phyloP scores from a whole-genome alignment of 2,888 invertebrate species.

The Acrobeloides nanus region DNA sequence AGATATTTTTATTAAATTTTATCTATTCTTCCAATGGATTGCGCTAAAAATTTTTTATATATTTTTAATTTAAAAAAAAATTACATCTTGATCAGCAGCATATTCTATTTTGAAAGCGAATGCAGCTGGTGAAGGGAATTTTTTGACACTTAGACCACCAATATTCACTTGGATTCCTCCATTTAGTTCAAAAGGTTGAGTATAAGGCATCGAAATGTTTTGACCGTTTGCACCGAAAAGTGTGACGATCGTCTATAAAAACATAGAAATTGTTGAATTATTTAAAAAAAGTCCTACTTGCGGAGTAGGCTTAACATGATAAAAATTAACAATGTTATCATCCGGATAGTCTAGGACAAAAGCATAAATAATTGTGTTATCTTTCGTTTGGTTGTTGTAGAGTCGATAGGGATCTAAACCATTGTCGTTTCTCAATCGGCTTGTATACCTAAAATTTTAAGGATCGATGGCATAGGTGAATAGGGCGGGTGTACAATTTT shows the following conservation, averaged over 20 bases:
- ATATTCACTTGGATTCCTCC: not conserved
- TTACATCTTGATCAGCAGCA: too few relatives aligned
- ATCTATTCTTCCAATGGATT: too few relatives aligned
- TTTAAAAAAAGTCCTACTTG: constrained; percentile 29
- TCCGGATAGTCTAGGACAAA: constrained; percentile 35
- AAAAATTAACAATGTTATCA: constrained; percentile 20
- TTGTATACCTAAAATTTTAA: constrained; percentile 35
- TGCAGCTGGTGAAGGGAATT: constrained; percentile 30
- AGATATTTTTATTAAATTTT: too few relatives aligned
- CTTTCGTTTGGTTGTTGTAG: constrained; percentile 24
- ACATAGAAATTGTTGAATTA: too few relatives aligned
- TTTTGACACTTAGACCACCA: constrained; percentile 14
- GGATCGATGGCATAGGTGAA: constrained; percentile 57
- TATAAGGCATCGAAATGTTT: too few relatives aligned
- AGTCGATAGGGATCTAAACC: constrained; percentile 9
- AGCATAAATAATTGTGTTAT: constrained; percentile 41
- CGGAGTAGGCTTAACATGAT: constrained; percentile 29
- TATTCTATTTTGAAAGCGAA: constrained; percentile 46
- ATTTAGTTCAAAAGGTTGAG: too few relatives aligned
- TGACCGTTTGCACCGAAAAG: constrained; percentile 37
- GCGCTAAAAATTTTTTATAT: too few relatives aligned
- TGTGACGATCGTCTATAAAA: constrained; percentile 37
- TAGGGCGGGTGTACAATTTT: too few relatives aligned
- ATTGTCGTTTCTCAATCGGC: constrained; percentile 24
- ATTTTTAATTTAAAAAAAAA: too few relatives aligned